Evolutionary conservation across 2,113 vertebrate species (phyloP).

Genomic region (Hiodon tergisus): DNA sequence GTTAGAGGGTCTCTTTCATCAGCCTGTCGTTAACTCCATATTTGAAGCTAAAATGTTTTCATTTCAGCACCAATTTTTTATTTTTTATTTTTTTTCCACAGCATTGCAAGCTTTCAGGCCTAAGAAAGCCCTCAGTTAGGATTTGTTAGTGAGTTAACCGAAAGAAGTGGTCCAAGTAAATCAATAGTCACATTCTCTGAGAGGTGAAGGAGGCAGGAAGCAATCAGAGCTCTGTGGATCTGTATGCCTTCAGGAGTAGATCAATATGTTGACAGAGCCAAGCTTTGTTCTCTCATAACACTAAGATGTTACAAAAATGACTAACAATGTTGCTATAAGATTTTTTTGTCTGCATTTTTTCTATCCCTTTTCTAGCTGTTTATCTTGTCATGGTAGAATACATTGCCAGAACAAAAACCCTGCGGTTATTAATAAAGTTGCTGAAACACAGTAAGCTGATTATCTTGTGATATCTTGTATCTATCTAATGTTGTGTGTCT

Average conservation of each 20-base stretch:
- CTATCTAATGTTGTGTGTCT: constrained; percentile 20
- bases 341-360: not conserved
- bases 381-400: too few species aligned
- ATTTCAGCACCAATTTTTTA: constrained; percentile 18
- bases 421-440: not conserved
- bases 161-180: constrained; percentile 69
- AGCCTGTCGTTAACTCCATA: constrained; percentile 27
- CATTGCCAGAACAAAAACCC: too few species aligned
- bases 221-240: constrained; percentile 74
- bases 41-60: constrained; percentile 26
- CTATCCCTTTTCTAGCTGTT: not conserved
- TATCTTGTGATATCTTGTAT: too few species aligned
- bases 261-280: constrained; percentile 85
- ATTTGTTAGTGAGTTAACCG: constrained; percentile 84
- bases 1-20: constrained; percentile 28
- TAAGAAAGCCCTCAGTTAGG: constrained; percentile 65
- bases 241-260: constrained; percentile 85
- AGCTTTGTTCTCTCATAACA: constrained; percentile 81
- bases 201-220: constrained; percentile 73
- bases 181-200: constrained; percentile 89
- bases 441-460: constrained; percentile 27
- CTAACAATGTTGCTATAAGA: not conserved
- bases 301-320: too few species aligned
- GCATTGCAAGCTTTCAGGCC: constrained; percentile 44
- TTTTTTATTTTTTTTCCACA: constrained; percentile 31